A percentile compares a stretch with the other conserved stretches of the same genome.
phyloP scores from a whole-genome alignment of 2,888 invertebrate species.

The Zootermopsis nevadensis region DNA sequence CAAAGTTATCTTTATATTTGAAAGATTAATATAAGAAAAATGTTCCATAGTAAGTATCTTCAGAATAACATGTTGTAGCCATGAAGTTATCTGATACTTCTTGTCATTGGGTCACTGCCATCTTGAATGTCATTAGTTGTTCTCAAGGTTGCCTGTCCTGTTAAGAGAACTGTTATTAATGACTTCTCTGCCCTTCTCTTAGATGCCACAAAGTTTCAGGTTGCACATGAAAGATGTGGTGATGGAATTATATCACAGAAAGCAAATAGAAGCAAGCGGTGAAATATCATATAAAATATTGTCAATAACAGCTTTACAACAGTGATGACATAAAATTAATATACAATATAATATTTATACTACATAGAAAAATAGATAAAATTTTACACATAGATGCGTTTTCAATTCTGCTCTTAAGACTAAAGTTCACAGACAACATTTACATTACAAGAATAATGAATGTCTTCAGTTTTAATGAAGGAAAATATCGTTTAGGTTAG shows the following conservation, averaged over 20 bases:
- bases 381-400: too few species aligned
- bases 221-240: neutral
- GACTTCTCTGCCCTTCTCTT: neutral
- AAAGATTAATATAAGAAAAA: too few species aligned
- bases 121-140: neutral
- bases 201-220: neutral
- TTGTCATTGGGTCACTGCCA: neutral
- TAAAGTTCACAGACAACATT: too few species aligned
- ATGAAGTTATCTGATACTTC: too few species aligned
- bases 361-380: neutral
- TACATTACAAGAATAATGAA: too few species aligned
- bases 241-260: neutral
- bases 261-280: neutral
- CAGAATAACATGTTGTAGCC: too few species aligned
- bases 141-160: neutral
- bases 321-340: neutral
- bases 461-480: too few species aligned
- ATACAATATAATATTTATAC: neutral
- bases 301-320: neutral
- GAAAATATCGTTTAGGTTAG: too few species aligned
- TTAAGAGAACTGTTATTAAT: neutral
- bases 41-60: too few species aligned
- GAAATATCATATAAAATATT: neutral
- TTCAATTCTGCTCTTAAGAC: too few species aligned
- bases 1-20: too few species aligned